Evolutionary conservation across 2,888 invertebrate species (phyloP), one percentile per base, ranked within the genome.

Genomic region (Euplagia quadripunctaria): DNA sequence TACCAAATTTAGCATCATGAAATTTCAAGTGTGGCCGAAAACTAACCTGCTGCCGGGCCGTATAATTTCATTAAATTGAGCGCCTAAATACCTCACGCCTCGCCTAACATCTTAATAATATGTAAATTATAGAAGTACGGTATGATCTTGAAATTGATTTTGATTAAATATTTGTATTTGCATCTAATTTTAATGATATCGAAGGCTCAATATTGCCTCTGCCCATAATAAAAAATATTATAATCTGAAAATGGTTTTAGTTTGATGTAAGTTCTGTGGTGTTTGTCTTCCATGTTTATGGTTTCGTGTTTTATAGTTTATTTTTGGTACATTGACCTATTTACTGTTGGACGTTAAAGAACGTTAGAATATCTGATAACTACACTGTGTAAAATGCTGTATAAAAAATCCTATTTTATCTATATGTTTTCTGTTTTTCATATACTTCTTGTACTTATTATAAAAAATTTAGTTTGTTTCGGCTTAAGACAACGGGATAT

Each of bases 241-340:
- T 58, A 58, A 58, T 61, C 20, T 61, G 43, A 61, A 31, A 12
- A 16, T 61, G 61, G 31, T 61, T 67, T 72, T 80, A 79, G 86
- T 86, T 83, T 85, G 86, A 82, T 84, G 78, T 77, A 78, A 79
- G 80, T 80, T 86, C 82, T 72, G 68, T 72, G 78, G 74, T 7
- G 61, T 61, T 61, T 68, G 43, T 73, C n/a, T 77, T 74, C 76
- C 70, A 64, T 69, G 49, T 79, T 42, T 71, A 74, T 75, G 71
- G 72, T 55, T 74, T 65, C 72, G 64, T 74, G 71, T 83, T 46
- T 31, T 3, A 46, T 46, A 46, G 43, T 46, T 77, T 79, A 79
- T 78, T 81, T 68, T 81, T 79, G 42, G 82, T 79, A 72, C 71
- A 49, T 76, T 82, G 82, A 76, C 78, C 82, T 79, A 76, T 63